Conservation (phyloP, 2,888 invertebrate species). For the Brenthis ino region DNA sequence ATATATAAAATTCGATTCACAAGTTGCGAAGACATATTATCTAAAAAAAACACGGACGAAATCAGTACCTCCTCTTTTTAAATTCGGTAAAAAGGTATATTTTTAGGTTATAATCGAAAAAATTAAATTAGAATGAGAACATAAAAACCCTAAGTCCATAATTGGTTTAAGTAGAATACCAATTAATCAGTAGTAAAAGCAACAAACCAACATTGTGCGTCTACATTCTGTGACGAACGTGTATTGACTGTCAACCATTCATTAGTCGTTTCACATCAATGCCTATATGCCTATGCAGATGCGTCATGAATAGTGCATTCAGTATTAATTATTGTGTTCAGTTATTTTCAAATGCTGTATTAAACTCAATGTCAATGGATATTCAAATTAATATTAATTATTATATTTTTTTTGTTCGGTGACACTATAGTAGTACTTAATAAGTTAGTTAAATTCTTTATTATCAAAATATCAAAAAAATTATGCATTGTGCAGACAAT, state of each 20-base stretch:
- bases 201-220: conserved; percentile 15
- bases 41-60: too few relatives aligned
- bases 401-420: not conserved
- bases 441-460: too few relatives aligned
- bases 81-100: too few relatives aligned
- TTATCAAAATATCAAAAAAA: too few relatives aligned
- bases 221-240: not conserved
- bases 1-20: too few relatives aligned
- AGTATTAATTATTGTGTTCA: not conserved
- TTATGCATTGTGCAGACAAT: too few relatives aligned
- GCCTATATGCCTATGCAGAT: conserved; percentile 15
- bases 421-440: too few relatives aligned
- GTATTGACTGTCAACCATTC: conserved; percentile 20
- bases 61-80: too few relatives aligned
- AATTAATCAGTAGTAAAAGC: conserved; percentile 1
- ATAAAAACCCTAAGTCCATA: not conserved
- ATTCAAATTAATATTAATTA: not conserved
- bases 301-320: conserved; percentile 7
- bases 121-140: not conserved
- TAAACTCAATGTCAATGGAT: not conserved
- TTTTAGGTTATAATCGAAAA: too few relatives aligned
- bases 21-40: too few relatives aligned
- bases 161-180: not conserved
- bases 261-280: conserved; percentile 20
- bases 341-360: not conserved